A percentile compares a stretch with the other conserved stretches of the same genome.
Conservation (phyloP, 2,113 vertebrate genomes). For the Propithecus coquereli region DNA sequence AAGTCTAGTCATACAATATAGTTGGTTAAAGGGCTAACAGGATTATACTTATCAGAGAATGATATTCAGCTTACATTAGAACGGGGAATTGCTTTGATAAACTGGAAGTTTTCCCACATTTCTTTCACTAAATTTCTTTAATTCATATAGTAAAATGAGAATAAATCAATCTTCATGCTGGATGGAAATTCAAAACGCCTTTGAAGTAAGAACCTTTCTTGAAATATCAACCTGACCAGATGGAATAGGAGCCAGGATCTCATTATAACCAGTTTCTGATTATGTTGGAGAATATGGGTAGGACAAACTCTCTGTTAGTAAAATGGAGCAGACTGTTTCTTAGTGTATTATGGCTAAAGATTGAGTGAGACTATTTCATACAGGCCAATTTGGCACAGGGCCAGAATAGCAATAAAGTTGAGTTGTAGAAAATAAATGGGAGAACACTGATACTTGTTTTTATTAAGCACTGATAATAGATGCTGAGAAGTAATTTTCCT, state of each 20-base stretch:
- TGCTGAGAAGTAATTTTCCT: background rate
- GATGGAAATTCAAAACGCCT: background rate
- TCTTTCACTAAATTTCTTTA: slow-evolving; percentile 3
- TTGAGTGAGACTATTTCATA: background rate
- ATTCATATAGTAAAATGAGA: background rate
- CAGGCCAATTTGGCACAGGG: background rate
- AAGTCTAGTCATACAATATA: background rate
- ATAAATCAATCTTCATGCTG: background rate
- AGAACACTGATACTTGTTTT: background rate
- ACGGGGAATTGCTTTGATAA: background rate
- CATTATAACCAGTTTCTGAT: background rate
- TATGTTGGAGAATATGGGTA: background rate
- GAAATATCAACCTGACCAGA: background rate
- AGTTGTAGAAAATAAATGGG: background rate
- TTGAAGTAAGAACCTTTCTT: slow-evolving; percentile 24
- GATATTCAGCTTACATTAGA: background rate
- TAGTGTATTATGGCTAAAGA: background rate
- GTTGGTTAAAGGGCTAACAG: background rate
- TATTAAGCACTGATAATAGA: background rate
- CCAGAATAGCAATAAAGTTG: background rate
- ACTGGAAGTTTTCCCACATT: background rate
- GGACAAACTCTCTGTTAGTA: background rate
- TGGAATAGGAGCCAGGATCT: background rate
- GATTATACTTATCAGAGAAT: background rate
- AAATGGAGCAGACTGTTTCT: background rate